Percentiles rank a stretch among this genome's conserved stretches.
phyloP scores from a whole-genome alignment of 2,113 vertebrate species.

The Pterocles burchelli region DNA sequence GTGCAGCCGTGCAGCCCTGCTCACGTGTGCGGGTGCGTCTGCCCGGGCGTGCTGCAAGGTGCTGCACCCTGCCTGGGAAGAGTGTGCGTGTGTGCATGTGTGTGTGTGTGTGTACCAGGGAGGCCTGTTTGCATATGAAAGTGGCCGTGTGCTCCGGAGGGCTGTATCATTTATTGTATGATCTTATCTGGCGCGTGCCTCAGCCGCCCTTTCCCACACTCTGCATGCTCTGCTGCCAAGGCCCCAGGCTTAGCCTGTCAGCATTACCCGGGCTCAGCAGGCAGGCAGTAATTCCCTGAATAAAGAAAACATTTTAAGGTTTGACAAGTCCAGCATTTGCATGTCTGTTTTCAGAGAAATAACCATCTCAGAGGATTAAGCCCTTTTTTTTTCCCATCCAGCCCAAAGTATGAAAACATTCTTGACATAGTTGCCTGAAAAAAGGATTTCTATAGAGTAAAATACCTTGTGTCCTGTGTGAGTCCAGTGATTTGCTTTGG shows the following conservation, averaged over 20 bases:
- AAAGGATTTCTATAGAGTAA: slow-evolving; percentile 74
- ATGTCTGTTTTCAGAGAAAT: slow-evolving; percentile 85
- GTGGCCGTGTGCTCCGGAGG: slow-evolving; percentile 64
- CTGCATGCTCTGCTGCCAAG: slow-evolving; percentile 78
- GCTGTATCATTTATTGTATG: slow-evolving; percentile 76
- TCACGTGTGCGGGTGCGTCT: neutral
- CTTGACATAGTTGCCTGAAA: slow-evolving; percentile 76
- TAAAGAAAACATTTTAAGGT: slow-evolving; percentile 76
- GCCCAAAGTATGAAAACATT: slow-evolving; percentile 80
- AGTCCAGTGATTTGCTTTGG: slow-evolving; percentile 53
- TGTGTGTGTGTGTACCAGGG: slow-evolving; percentile 50
- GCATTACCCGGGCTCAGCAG: slow-evolving; percentile 82
- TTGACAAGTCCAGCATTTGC: slow-evolving; percentile 74
- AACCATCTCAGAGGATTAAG: slow-evolving; percentile 80
- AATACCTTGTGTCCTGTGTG: slow-evolving; percentile 52
- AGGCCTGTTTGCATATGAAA: slow-evolving; percentile 86
- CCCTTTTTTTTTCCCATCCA: slow-evolving; percentile 43
- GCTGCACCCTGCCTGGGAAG: too few relatives aligned
- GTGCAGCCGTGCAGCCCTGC: too few relatives aligned
- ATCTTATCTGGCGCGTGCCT: slow-evolving; percentile 86
- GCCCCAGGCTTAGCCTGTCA: slow-evolving; percentile 76
- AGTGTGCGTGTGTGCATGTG: neutral
- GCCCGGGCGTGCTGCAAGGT: too few relatives aligned
- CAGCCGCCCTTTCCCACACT: slow-evolving; percentile 86
- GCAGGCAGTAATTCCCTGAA: slow-evolving; percentile 84